Evolutionary conservation across 2,113 vertebrate species (phyloP).

Genomic region (Pelodiscus sinensis): DNA sequence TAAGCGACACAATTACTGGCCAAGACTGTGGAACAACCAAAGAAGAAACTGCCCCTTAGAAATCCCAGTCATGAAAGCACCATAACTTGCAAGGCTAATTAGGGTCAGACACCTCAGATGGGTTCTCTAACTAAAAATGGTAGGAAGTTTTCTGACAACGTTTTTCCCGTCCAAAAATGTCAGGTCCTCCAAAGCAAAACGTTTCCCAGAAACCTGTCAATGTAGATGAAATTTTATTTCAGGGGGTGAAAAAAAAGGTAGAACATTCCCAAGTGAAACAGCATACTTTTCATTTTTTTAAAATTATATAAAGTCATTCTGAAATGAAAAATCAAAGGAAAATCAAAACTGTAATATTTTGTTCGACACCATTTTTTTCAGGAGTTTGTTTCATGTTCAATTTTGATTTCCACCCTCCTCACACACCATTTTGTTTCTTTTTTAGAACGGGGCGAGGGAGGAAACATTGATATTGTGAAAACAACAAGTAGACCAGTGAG

Average conservation of each 20-base stretch:
- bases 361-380: conserved; percentile 31
- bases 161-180: conserved; percentile 7
- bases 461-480: too few species aligned
- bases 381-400: background rate
- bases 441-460: background rate
- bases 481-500: background rate
- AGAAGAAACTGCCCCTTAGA: background rate
- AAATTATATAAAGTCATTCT: background rate
- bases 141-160: conserved; percentile 4
- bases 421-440: background rate
- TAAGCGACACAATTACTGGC: background rate
- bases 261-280: conserved; percentile 32
- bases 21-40: background rate
- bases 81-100: too few species aligned
- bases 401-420: background rate
- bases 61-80: background rate
- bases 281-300: conserved; percentile 7
- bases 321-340: conserved; percentile 19
- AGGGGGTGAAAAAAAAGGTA: conserved; percentile 26
- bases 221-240: conserved; percentile 52
- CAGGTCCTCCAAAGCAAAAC: conserved; percentile 12
- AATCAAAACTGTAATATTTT: background rate
- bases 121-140: background rate
- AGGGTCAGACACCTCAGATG: too few species aligned
- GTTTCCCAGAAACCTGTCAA: conserved; percentile 38